Conservation (phyloP, 2,113 vertebrate genomes). For the Bambusicola thoracicus region DNA sequence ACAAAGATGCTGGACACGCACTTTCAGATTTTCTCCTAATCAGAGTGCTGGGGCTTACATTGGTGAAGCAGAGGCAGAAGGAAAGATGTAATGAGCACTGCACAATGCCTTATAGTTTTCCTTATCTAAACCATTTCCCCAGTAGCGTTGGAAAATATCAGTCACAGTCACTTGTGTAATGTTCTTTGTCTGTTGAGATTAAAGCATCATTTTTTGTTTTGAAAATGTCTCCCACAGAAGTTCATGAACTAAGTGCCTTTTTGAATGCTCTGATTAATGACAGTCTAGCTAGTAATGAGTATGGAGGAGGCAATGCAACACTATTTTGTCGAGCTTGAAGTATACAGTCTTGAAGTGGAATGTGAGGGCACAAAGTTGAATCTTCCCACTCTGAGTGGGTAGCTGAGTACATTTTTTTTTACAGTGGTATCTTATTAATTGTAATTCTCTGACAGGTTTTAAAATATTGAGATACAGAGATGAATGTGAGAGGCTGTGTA, state of each 20-base stretch:
- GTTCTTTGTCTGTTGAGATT: not conserved
- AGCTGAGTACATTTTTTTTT: not conserved
- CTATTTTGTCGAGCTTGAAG: not conserved
- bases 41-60: not conserved
- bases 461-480: not conserved
- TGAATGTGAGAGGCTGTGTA: not conserved
- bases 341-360: constrained; percentile 5
- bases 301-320: constrained; percentile 1
- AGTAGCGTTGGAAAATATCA: constrained; percentile 1
- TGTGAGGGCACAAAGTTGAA: not conserved
- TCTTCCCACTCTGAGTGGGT: constrained; percentile 19
- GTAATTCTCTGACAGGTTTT: constrained; percentile 18
- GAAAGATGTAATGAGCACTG: not conserved
- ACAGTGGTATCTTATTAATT: not conserved
- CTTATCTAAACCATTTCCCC: not conserved
- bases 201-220: constrained; percentile 56
- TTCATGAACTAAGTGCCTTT: constrained; percentile 37
- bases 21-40: not conserved
- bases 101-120: not conserved
- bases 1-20: not conserved
- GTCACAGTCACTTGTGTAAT: not conserved
- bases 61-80: not conserved
- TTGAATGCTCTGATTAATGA: constrained; percentile 21
- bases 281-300: constrained; percentile 36
- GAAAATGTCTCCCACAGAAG: constrained; percentile 31